Conservation (phyloP, 2,888 invertebrate species). For the Pecten maximus region DNA sequence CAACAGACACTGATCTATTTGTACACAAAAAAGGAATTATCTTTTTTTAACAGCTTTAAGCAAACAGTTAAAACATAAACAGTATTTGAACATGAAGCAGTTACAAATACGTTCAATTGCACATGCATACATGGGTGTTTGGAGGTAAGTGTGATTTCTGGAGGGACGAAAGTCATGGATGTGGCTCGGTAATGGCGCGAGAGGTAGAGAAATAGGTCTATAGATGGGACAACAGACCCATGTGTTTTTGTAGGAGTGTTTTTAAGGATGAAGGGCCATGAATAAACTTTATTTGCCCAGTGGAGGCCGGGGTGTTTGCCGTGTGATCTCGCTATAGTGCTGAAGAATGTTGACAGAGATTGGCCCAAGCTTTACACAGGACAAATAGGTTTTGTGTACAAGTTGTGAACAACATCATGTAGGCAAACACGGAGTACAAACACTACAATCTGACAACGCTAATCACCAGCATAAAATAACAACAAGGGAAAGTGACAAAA, state of each 20-base stretch:
- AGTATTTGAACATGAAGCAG: not conserved
- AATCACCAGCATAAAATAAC: not conserved
- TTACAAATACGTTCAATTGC: not conserved
- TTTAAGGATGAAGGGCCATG: constrained; percentile 35
- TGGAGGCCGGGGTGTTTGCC: constrained; percentile 51
- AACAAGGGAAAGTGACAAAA: constrained; percentile 23
- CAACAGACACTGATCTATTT: not conserved
- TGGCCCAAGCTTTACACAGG: constrained; percentile 50
- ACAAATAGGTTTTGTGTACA: constrained; percentile 58
- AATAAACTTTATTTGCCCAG: constrained; percentile 50
- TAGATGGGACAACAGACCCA: not conserved
- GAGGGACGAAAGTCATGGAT: not conserved
- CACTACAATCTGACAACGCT: constrained; percentile 57
- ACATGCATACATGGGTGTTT: not conserved
- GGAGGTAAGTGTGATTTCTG: not conserved
- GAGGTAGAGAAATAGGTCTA: not conserved
- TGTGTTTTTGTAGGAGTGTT: not conserved
- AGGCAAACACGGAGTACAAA: constrained; percentile 67
- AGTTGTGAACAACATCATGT: constrained; percentile 68
- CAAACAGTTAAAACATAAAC: not conserved
- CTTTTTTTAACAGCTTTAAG: constrained; percentile 30
- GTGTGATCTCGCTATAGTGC: constrained; percentile 39
- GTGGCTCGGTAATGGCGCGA: not conserved
- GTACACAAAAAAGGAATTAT: constrained; percentile 20
- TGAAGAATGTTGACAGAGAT: constrained; percentile 55